Percentiles rank a stretch among this genome's conserved stretches.
Evolutionary conservation across 2,888 invertebrate species (phyloP).

Genomic region (Seira sanloemensis): DNA sequence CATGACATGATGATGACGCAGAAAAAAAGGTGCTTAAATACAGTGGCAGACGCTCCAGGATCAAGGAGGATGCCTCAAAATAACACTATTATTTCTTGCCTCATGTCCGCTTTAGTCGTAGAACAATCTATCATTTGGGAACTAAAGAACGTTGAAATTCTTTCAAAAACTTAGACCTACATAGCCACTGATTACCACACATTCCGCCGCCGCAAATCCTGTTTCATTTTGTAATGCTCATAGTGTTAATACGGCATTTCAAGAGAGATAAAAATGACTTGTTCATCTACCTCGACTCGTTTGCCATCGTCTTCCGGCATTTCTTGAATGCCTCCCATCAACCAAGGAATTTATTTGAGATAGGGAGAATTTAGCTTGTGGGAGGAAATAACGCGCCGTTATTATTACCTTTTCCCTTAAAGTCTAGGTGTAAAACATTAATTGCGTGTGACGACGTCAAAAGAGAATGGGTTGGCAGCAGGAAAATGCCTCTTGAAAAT

Average conservation of each 20-base stretch:
- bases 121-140: constrained; percentile 8
- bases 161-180: not conserved
- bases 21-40: constrained; percentile 27
- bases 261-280: not conserved
- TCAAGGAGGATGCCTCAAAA: constrained; percentile 5
- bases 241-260: not conserved
- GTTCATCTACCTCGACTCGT: not conserved
- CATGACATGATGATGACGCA: constrained; percentile 27
- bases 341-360: not conserved
- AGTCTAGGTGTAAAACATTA: constrained; percentile 14
- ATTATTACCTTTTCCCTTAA: not conserved
- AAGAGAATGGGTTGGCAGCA: too few species aligned
- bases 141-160: constrained; percentile 11
- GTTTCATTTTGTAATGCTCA: not conserved
- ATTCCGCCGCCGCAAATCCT: not conserved
- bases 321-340: not conserved
- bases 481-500: not conserved
- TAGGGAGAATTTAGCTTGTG: not conserved
- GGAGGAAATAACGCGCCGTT: not conserved
- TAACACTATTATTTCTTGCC: constrained; percentile 13
- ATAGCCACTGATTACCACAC: too few species aligned
- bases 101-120: constrained; percentile 7
- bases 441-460: constrained; percentile 15
- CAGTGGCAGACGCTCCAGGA: constrained; percentile 6
- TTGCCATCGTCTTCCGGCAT: not conserved